A percentile compares a stretch with the other conserved stretches of the same genome.
phyloP scores from a whole-genome alignment of 2,797 vertebrate species.

The Aythya fuligula region DNA sequence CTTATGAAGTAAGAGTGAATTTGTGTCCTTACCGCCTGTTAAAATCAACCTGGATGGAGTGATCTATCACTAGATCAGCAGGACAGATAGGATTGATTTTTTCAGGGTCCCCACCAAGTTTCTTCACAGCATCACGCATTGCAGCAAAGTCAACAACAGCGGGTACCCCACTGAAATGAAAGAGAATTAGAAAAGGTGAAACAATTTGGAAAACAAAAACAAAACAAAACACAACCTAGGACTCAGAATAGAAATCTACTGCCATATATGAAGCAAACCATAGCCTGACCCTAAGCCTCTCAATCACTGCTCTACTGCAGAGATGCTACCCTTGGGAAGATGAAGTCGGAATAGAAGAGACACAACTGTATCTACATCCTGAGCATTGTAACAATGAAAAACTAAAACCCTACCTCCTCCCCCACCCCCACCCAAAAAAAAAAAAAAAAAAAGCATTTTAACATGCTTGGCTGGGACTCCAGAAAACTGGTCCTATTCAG shows the following conservation, averaged over 20 bases:
- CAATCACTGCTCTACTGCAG: background rate
- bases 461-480: background rate
- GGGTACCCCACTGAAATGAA: conserved; percentile 88
- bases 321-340: background rate
- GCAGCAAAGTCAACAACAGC: conserved; percentile 98
- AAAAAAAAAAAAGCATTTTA: background rate
- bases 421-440: background rate
- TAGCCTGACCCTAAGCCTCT: background rate
- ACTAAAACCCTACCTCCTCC: background rate
- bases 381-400: background rate
- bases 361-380: background rate
- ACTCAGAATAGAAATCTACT: background rate
- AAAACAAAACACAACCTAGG: background rate
- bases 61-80: conserved; percentile 95
- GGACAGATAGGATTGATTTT: conserved; percentile 97
- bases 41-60: conserved; percentile 98
- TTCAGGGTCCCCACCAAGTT: conserved; percentile 91
- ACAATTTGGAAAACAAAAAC: background rate
- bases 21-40: conserved; percentile 87
- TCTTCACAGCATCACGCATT: conserved; percentile 95
- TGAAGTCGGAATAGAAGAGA: background rate
- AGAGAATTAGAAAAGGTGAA: background rate
- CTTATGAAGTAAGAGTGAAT: background rate
- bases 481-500: background rate
- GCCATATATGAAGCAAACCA: background rate